Base-by-base conservation (phyloP, 2,113 vertebrate species). In the Leucopsar rothschildi region DNA sequence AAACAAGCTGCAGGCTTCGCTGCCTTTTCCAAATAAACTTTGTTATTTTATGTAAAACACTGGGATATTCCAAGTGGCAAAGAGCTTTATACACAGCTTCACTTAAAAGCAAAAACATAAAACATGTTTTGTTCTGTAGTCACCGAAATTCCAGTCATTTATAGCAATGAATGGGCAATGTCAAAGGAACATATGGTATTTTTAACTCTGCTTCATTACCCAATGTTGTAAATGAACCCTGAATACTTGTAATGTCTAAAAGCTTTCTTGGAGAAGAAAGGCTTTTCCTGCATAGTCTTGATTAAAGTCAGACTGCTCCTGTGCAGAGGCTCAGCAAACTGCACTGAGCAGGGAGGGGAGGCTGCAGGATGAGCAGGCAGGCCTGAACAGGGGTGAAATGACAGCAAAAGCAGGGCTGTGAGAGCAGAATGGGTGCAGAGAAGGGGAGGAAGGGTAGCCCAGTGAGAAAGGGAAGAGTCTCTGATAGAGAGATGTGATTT, bases 171-270 rank as follows among this genome's bases (percentile, higher is more conserved):
- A 96, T 95, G 96, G 95, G 86, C 91, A 85, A 80, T 92, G 96
- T 80, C 95, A 91, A 27, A 90, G 94, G 82, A 92, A 70, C 93
- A 95, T 89, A 64, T 6, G 95, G 94, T 92, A 95, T 91, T 82
- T 96, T 94, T 89, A 96, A 92, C 93, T 94, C 66, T 90, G 92
- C 92, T 92, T 95, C 92, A 91, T 96, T 96, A 96, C 90, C 92
- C 88, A 55, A 2, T 19, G 89, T 86, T 85, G 87, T 94, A 94
- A 95, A 94, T 1, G 35, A 95, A 79, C 88, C 65, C 77, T 75
- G 77, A 78, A 47, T 63, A 61, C 60, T 93, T 93, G 89, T 90
- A 95, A 95, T 0, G 1, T 81, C 87, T 73, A 76, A 88, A 96
- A 94, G 85, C 89, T 93, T 95, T 77, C 92, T 82, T 14, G 5